Conservation (phyloP, 2,888 invertebrate species). For the Cylloceria caligata region DNA sequence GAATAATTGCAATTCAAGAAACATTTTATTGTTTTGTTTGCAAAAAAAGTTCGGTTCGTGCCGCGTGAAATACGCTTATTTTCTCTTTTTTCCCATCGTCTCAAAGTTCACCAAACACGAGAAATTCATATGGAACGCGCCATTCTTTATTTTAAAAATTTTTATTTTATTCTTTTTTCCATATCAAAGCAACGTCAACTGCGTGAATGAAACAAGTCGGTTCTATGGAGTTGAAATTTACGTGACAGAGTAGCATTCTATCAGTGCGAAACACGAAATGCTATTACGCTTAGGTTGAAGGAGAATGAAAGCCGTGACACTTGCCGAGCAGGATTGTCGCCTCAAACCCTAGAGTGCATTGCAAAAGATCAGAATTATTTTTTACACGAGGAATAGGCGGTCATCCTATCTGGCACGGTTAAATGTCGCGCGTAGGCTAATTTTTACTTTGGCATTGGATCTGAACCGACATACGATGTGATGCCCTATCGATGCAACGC, state of each 20-base stretch:
- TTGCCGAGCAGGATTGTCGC: constrained; percentile 39
- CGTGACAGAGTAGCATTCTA: neutral
- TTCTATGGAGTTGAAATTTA: neutral
- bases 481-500: constrained; percentile 72
- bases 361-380: constrained; percentile 56
- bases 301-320: constrained; percentile 40
- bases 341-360: constrained; percentile 23
- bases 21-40: constrained; percentile 58
- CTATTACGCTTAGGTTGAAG: constrained; percentile 71
- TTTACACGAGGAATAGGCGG: constrained; percentile 35
- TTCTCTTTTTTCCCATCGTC: constrained; percentile 67
- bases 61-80: constrained; percentile 78
- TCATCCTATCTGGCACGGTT: constrained; percentile 22
- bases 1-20: constrained; percentile 41
- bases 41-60: constrained; percentile 10
- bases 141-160: too few species aligned
- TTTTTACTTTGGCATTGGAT: constrained; percentile 73
- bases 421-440: constrained; percentile 52
- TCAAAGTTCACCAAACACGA: constrained; percentile 20
- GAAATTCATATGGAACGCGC: constrained; percentile 5
- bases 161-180: neutral
- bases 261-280: constrained; percentile 59
- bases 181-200: neutral
- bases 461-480: constrained; percentile 66
- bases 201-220: neutral